Evolutionary conservation across 2,888 invertebrate genomes (phyloP).

Genomic region (Megaustenia siamemsis): DNA sequence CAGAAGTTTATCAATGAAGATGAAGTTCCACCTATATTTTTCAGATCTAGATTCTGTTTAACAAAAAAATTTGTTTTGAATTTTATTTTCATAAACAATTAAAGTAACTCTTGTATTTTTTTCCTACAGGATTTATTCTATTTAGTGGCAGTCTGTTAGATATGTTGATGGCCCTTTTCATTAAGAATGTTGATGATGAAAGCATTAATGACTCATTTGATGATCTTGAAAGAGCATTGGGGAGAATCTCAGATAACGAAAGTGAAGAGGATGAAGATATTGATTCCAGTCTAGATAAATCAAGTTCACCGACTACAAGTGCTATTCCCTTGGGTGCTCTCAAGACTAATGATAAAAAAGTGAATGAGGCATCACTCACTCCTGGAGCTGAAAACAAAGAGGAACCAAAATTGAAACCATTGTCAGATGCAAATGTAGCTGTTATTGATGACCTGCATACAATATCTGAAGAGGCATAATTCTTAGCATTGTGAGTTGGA

Average conservation of each 20-base stretch:
- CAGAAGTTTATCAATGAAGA: too few species aligned
- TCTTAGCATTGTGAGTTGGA: neutral
- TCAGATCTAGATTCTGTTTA: too few species aligned
- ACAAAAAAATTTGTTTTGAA: too few species aligned
- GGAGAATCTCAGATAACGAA: conserved; percentile 9
- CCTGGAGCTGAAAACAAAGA: neutral
- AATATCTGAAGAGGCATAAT: conserved; percentile 14
- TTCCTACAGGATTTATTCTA: conserved; percentile 36
- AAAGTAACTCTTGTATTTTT: neutral
- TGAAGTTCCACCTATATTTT: too few species aligned
- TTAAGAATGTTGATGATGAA: neutral
- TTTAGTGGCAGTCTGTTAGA: conserved; percentile 33
- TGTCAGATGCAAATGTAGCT: neutral
- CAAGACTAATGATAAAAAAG: neutral
- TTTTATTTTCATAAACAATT: too few species aligned
- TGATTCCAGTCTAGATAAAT: neutral
- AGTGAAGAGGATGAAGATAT: conserved; percentile 10
- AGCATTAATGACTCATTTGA: conserved; percentile 38
- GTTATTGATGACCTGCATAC: neutral
- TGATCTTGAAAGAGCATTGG: conserved; percentile 43
- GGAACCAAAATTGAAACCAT: neutral
- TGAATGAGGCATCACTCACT: neutral
- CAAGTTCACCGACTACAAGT: neutral
- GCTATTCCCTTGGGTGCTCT: neutral
- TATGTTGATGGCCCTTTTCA: conserved; percentile 40